Base-by-base conservation (phyloP, 2,113 vertebrate genomes). In the Murina feae region DNA sequence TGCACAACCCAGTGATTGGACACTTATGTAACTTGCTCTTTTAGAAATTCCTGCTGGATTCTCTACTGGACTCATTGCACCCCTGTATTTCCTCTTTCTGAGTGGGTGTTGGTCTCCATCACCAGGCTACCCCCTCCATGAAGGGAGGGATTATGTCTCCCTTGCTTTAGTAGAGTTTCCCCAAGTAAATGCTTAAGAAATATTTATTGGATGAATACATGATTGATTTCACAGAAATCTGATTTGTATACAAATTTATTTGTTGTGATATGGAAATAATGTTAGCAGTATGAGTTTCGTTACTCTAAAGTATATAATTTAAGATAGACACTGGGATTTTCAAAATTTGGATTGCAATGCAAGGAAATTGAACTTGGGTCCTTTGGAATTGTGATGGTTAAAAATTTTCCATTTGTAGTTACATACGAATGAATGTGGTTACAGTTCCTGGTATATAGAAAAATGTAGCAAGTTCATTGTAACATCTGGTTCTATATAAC, bases 151-250 rank as follows among this genome's bases (percentile, higher is more conserved):
- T 78, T 65, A 9, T 91, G 16, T 83, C 55, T 85, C 35, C 28
- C 42, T 92, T 65, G 63, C 65, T 96, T 68, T 11, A 42, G 35
- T 58, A 86, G 91, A 39, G 42, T 51, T 69, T 89, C 80, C 75
- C 35, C 32, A 86, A 80, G 66, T 87, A 76, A 76, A 85, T 49
- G 72, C 58, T 65, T 84, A 76, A 86, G 51, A 89, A 84, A 47
- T 86, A 68, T 63, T 80, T 92, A 71, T 53, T 89, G 63, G 72
- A 35, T 78, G 55, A 94, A 78, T 78, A 20, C 30, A 37, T 75
- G 90, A 78, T 94, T 88, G 90, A 92, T 89, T 95, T 88, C 42
- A 60, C 58, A 85, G 68, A 74, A 63, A 68, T 91, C 65, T 80
- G 79, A 71, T 95, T 90, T 94, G 39, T 6, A 49, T 83, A 47